Evolutionary conservation across 2,888 invertebrate genomes (phyloP).

Genomic region (Oscheius myriophilus): DNA sequence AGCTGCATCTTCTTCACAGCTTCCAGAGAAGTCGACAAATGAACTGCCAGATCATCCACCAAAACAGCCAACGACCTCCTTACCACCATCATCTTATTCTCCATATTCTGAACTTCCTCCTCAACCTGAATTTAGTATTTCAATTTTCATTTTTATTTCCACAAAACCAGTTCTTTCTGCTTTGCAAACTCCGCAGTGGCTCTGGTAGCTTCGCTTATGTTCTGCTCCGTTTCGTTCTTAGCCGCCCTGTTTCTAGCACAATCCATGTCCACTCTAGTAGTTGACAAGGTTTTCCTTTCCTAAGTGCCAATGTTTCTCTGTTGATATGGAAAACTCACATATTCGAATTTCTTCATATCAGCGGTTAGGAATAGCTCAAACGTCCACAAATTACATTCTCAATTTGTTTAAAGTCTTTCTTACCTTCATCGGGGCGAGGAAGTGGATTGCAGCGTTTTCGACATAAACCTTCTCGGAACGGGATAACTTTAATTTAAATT

Average conservation of each 20-base stretch:
- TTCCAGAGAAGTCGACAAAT: conserved; percentile 14
- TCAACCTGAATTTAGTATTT: background rate
- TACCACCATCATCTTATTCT: conserved; percentile 16
- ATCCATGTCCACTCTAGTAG: conserved; percentile 23
- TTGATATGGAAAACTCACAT: conserved; percentile 5
- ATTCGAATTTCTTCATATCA: conserved; percentile 28
- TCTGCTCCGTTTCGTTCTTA: conserved; percentile 23
- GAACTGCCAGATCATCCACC: conserved; percentile 12
- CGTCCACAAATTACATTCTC: conserved; percentile 10
- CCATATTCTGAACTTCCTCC: conserved; percentile 17
- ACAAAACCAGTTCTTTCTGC: conserved; percentile 20
- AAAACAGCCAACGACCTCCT: conserved; percentile 10
- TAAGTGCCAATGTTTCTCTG: background rate
- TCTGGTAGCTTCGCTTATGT: conserved; percentile 11
- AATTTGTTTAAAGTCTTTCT: background rate
- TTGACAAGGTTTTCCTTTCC: conserved; percentile 18
- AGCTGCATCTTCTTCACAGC: conserved; percentile 17
- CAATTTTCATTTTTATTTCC: background rate
- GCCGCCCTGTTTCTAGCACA: conserved; percentile 14
- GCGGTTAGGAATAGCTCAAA: conserved; percentile 27
- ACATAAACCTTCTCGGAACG: conserved; percentile 15
- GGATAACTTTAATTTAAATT: conserved; percentile 5
- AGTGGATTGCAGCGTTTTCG: conserved; percentile 20
- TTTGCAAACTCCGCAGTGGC: conserved; percentile 24
- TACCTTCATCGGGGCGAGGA: conserved; percentile 25